Percentiles rank a stretch among this genome's conserved stretches.
phyloP scores from a whole-genome alignment of 2,797 vertebrate genomes.

The Nannoperca obscura region DNA sequence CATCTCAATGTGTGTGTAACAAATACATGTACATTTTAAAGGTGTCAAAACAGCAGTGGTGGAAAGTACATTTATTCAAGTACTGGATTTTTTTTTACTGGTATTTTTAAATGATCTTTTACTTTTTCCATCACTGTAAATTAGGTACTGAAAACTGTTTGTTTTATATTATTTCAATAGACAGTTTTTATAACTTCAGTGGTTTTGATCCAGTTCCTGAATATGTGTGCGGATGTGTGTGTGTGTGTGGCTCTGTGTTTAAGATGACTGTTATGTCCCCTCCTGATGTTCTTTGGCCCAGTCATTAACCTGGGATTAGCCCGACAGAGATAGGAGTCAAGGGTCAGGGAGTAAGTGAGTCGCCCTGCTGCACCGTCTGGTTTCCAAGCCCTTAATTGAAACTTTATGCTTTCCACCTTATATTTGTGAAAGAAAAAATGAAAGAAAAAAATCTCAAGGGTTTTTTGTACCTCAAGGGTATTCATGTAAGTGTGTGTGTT shows the following conservation, averaged over 20 bases:
- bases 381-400: slow-evolving; percentile 55
- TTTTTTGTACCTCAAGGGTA: slow-evolving; percentile 37
- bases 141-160: neutral
- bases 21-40: neutral
- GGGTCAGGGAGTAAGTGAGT: slow-evolving; percentile 67
- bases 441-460: slow-evolving; percentile 20
- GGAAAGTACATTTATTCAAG: neutral
- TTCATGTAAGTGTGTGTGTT: slow-evolving; percentile 20
- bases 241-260: slow-evolving; percentile 32
- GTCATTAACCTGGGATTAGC: slow-evolving; percentile 78
- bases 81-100: neutral
- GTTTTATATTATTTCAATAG: slow-evolving; percentile 1
- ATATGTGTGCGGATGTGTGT: slow-evolving; percentile 30
- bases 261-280: slow-evolving; percentile 52
- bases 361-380: slow-evolving; percentile 55
- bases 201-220: neutral
- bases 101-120: neutral
- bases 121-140: neutral
- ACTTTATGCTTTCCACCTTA: slow-evolving; percentile 51
- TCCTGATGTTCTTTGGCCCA: slow-evolving; percentile 49
- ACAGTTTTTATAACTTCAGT: neutral
- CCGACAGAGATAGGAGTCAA: slow-evolving; percentile 62
- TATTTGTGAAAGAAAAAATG: slow-evolving; percentile 34
- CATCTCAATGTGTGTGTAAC: slow-evolving; percentile 36
- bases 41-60: neutral